Conservation (phyloP, 2,797 vertebrate species). For the Chelmon rostratus region DNA sequence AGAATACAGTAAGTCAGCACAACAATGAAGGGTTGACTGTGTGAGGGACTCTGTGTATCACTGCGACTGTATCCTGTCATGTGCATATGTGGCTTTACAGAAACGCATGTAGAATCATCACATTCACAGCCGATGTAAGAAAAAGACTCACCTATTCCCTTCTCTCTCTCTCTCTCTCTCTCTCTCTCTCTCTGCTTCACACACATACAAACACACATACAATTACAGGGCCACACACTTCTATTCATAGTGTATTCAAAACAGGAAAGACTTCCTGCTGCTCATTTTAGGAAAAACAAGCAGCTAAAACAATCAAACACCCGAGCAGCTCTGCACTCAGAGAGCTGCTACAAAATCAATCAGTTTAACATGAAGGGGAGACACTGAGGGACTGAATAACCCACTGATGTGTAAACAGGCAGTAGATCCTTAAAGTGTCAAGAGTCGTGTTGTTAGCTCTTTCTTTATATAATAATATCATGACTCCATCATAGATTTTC, state of each 20-base stretch:
- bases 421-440: not conserved
- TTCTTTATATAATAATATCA: not conserved
- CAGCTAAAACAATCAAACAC: constrained; percentile 77
- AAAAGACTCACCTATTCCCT: not conserved
- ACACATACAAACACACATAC: constrained; percentile 9
- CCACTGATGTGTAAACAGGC: not conserved
- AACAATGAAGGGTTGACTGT: constrained; percentile 50
- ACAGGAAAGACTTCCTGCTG: constrained; percentile 86
- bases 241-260: constrained; percentile 83
- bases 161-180: constrained; percentile 12
- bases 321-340: constrained; percentile 35
- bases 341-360: constrained; percentile 33
- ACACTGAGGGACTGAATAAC: not conserved
- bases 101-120: not conserved
- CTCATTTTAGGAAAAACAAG: constrained; percentile 86
- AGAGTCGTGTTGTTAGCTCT: not conserved
- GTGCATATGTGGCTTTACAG: not conserved
- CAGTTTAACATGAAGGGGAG: constrained; percentile 18
- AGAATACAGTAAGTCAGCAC: constrained; percentile 47
- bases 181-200: constrained; percentile 5
- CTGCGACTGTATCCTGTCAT: not conserved
- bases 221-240: constrained; percentile 45
- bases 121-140: not conserved
- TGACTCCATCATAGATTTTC: not conserved
- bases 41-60: constrained; percentile 27